Evolutionary conservation across 2,113 vertebrate genomes (phyloP), one percentile per base, ranked within the genome.

Genomic region (Dolichotis patagonum): DNA sequence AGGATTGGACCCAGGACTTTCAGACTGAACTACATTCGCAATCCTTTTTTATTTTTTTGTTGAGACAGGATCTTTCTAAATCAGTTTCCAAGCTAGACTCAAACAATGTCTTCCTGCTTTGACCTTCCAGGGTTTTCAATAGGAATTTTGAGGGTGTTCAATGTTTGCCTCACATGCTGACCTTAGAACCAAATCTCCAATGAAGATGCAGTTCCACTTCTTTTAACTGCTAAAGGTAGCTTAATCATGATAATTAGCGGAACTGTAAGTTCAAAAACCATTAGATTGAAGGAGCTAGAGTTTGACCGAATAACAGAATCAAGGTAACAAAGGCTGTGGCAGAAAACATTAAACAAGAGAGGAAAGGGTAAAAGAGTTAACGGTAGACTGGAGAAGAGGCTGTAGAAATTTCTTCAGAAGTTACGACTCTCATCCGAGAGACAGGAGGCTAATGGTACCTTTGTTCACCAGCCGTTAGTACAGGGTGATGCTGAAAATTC

Each of bases 401-500:
- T 19, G 28, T 1, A 69, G 28, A 80, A 41, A 30, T 20, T 5
- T 1, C 6, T 81, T 3, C 75, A 30, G 35, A 43, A 35, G 30
- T 43, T 28, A 20, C 0, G 17, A 13, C 4, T 43, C 32, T 17
- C 20, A 10, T 5, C 24, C 20, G 30, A 62, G 78, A 52, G 80
- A 32, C 65, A 19, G 54, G 41, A 5, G 14, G 85, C 4, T 26
- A 5, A 20, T 5, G 7, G 19, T 16, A 30, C 0, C 0, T 41
- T 5, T 91, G 26, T 1, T 13, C 30, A 82, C 19, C 4, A 62
- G 17, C 35, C 11, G 54, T 17, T 13, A 43, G 22, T 58, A 22
- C 35, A 41, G 13, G 13, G 54, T 14, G 22, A 19, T 16, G 14
- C 46, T 43, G 43, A 24, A 49, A n/a, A 49, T 43, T 20, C 56